Conservation (phyloP, 2,888 invertebrate genomes). For the Podabrus alpinus region DNA sequence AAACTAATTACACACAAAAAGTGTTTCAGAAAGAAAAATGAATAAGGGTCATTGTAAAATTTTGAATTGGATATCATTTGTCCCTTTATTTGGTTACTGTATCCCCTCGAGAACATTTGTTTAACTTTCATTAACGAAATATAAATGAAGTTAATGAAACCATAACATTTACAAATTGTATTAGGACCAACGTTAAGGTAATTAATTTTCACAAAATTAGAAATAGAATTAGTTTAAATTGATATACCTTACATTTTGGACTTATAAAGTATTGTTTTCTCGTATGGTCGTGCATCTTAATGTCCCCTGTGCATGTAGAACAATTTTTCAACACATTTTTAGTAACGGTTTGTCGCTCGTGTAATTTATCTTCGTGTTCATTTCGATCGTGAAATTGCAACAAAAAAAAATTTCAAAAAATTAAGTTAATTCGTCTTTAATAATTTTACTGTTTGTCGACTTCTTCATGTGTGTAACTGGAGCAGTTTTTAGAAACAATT, state of each 20-base stretch:
- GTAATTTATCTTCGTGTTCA: not conserved
- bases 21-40: not conserved
- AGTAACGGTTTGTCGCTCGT: not conserved
- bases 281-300: not conserved
- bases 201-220: not conserved
- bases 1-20: not conserved
- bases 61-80: constrained; percentile 4
- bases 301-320: not conserved
- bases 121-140: constrained; percentile 27
- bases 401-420: not conserved
- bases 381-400: not conserved
- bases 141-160: constrained; percentile 25
- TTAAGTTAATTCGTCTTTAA: not conserved
- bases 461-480: not conserved
- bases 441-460: not conserved
- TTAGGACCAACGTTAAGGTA: constrained; percentile 9
- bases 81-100: constrained; percentile 9
- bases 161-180: constrained; percentile 27
- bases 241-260: not conserved
- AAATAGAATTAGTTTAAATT: not conserved
- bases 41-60: not conserved
- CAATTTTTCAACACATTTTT: not conserved
- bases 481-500: not conserved
- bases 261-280: not conserved
- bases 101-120: constrained; percentile 14